phyloP scores from a whole-genome alignment of 2,888 invertebrate genomes.

The Malachius bipustulatus region DNA sequence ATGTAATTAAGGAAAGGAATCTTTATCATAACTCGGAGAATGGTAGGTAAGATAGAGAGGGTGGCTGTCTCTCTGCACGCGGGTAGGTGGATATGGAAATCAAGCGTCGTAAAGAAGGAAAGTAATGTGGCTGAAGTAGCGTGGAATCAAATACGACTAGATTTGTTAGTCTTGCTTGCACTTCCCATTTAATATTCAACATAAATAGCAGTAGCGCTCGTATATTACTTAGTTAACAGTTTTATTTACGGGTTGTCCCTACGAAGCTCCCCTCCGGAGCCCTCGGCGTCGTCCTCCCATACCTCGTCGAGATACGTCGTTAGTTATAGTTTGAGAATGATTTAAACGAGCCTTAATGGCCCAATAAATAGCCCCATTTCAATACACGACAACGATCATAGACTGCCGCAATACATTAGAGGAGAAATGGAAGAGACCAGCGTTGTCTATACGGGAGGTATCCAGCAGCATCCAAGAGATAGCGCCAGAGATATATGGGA shows the following conservation, averaged over 20 bases:
- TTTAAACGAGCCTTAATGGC: constrained; percentile 49
- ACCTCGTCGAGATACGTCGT: constrained; percentile 30
- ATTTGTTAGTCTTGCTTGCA: constrained; percentile 21
- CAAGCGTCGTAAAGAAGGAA: constrained; percentile 14
- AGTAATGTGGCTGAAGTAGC: constrained; percentile 15
- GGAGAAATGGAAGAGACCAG: constrained; percentile 27
- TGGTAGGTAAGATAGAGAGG: too few species aligned
- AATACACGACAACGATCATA: constrained; percentile 40
- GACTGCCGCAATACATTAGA: constrained; percentile 34
- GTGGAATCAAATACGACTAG: constrained; percentile 1
- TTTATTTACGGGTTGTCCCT: constrained; percentile 28
- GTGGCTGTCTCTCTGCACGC: too few species aligned
- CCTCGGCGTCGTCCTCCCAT: constrained; percentile 1
- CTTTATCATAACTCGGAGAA: too few species aligned
- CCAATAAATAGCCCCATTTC: constrained; percentile 49
- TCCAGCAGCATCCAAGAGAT: constrained; percentile 2
- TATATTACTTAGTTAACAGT: constrained; percentile 26
- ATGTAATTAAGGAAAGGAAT: too few species aligned
- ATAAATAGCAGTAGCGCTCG: constrained; percentile 24
- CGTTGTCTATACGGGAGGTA: constrained; percentile 2
- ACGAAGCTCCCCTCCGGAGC: constrained; percentile 13
- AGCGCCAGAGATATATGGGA: not conserved
- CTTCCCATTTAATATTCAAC: constrained; percentile 25
- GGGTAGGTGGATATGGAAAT: too few species aligned
- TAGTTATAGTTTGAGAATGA: constrained; percentile 45